phyloP scores from a whole-genome alignment of 92 coral and sea anemone species.

The Desmophyllum pertusum region DNA sequence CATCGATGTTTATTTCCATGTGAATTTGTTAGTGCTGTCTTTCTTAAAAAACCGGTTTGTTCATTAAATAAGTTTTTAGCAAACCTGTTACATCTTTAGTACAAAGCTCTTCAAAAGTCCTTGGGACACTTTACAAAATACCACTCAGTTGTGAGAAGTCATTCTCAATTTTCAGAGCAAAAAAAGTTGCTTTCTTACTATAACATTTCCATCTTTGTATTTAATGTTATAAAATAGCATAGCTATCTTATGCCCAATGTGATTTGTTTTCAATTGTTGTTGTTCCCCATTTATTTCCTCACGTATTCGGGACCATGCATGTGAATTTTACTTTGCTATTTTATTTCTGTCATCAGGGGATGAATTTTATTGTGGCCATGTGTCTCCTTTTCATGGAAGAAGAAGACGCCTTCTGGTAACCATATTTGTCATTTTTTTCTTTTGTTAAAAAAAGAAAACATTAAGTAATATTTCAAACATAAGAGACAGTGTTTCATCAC shows the following conservation, averaged over 20 bases:
- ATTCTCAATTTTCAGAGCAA: too few species aligned
- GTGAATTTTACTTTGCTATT: not conserved
- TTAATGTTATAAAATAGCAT: not conserved
- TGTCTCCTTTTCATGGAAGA: constrained; percentile 84
- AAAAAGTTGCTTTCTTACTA: too few species aligned
- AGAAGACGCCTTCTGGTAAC: constrained; percentile 87
- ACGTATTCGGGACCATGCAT: not conserved
- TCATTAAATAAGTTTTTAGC: too few species aligned
- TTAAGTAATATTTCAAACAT: too few species aligned
- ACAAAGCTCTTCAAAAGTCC: too few species aligned
- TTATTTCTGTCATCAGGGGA: constrained; percentile 59
- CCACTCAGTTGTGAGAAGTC: too few species aligned
- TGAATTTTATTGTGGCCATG: constrained; percentile 88
- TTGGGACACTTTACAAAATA: too few species aligned
- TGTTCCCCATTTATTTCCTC: not conserved
- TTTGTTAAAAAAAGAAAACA: not conserved
- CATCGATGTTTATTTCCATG: too few species aligned
- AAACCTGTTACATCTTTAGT: too few species aligned
- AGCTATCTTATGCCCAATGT: not conserved
- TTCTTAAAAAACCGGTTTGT: too few species aligned
- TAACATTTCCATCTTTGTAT: not conserved
- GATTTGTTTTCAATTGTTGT: not conserved
- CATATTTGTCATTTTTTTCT: not conserved
- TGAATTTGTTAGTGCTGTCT: too few species aligned
- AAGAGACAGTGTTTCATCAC: too few species aligned